Base-by-base conservation (phyloP, 2,797 vertebrate genomes). In the Sylvia borin region DNA sequence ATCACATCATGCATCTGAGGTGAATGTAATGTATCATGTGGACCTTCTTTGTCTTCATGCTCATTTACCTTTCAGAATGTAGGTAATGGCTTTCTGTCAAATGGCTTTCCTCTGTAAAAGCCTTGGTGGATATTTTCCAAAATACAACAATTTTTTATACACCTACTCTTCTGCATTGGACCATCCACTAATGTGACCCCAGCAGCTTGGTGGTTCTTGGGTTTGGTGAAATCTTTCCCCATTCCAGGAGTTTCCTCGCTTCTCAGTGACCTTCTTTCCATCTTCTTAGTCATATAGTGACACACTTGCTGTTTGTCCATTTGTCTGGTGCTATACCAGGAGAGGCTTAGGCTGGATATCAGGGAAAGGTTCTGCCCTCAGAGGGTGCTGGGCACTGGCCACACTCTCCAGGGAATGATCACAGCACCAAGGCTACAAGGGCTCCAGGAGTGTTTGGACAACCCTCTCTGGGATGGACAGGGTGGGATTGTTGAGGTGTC, bases 391-490 rank as follows among this genome's bases (percentile, higher is more conserved):
- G n/a, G 18, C 62, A 36, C 48, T 75, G 54, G 2, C 10, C 40
- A 32, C 62, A 10, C 61, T 61, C 61, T 40, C 25, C 76, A 67
- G 26, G 48, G 21, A 26, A 45, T 67, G 47, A 67, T 1, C 31
- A 13, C 1, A 0, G 45, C 38, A 25, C 17, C 0, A 0, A 47
- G 68, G n/a, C 61, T 74, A 47, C 40, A 68, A 67, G 31, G 60
- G 54, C 54, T 88, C 17, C 47, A 42, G 85, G 31, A 40, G 17
- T 0, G 1, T 34, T 80, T 60, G 68, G n/a, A 12, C 25, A 47
- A 0, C 0, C 0, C 53, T 66, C 1, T 2, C 19, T 8, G 29
- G 40, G 48, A 9, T 64, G 29, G 8, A 0, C 17, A 54, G 34
- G 29, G 9, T 60, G 61, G 29, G 40, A 34, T 34, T 60, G 17